Evolutionary conservation across 2,888 invertebrate species (phyloP).

Genomic region (Itoplectis maculator): DNA sequence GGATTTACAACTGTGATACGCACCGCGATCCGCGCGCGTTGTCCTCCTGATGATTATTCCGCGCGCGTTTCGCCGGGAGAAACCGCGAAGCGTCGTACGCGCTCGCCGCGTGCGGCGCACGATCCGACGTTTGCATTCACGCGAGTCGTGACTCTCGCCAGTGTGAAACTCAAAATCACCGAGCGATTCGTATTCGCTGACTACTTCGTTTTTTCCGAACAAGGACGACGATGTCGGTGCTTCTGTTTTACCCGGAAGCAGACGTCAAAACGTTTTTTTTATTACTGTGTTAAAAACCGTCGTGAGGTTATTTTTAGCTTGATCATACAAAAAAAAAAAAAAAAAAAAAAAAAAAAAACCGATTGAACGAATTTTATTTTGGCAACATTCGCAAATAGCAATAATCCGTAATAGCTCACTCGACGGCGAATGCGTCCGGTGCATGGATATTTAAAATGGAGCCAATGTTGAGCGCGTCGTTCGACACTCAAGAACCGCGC

Average conservation of each 20-base stretch:
- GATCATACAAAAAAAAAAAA: not conserved
- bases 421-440: not conserved
- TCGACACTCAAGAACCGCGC: not conserved
- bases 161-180: slow-evolving; percentile 30
- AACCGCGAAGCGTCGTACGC: slow-evolving; percentile 52
- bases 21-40: too few species aligned
- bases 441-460: slow-evolving; percentile 15
- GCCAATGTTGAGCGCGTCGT: slow-evolving; percentile 7
- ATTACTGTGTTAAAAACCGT: not conserved
- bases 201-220: not conserved
- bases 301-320: not conserved
- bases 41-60: slow-evolving; percentile 56
- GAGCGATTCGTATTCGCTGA: slow-evolving; percentile 21
- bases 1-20: too few species aligned
- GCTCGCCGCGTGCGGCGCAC: slow-evolving; percentile 32
- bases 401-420: too few species aligned
- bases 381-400: not conserved
- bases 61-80: slow-evolving; percentile 59
- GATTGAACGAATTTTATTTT: not conserved
- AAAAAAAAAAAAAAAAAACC: not conserved
- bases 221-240: slow-evolving; percentile 10
- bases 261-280: not conserved
- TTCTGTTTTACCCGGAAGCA: slow-evolving; percentile 20
- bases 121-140: slow-evolving; percentile 52
- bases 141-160: slow-evolving; percentile 5